phyloP scores from a whole-genome alignment of 2,113 vertebrate genomes.

The Parus major region DNA sequence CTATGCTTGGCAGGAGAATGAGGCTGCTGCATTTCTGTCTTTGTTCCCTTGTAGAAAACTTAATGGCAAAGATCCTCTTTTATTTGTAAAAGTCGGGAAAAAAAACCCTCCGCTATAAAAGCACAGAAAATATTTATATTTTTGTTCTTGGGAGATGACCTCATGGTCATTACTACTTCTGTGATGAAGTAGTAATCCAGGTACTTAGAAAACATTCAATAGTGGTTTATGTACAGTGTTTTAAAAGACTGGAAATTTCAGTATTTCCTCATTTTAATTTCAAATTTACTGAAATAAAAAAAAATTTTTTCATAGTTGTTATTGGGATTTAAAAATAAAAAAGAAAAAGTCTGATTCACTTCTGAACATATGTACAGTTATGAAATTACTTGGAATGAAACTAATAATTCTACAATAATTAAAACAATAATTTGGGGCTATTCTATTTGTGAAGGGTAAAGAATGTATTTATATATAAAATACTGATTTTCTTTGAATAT shows the following conservation, averaged over 20 bases:
- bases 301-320: not conserved
- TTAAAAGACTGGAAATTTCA: not conserved
- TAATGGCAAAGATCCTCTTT: not conserved
- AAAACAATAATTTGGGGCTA: not conserved
- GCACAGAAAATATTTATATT: not conserved
- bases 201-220: not conserved
- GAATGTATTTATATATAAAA: not conserved
- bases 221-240: not conserved
- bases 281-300: not conserved
- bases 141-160: not conserved
- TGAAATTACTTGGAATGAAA: not conserved
- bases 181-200: not conserved
- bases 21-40: not conserved
- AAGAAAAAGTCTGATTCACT: not conserved
- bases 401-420: too few species aligned
- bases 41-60: not conserved
- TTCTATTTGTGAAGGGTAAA: not conserved
- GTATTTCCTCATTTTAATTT: not conserved
- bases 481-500: not conserved
- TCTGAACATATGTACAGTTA: not conserved
- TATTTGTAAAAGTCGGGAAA: not conserved
- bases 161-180: not conserved
- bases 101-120: accelerated
- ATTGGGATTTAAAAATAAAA: not conserved
- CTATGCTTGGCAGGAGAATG: not conserved